A percentile compares a stretch with the other conserved stretches of the same genome.
phyloP scores from a whole-genome alignment of 2,888 invertebrate genomes.

The Beris chalybata region DNA sequence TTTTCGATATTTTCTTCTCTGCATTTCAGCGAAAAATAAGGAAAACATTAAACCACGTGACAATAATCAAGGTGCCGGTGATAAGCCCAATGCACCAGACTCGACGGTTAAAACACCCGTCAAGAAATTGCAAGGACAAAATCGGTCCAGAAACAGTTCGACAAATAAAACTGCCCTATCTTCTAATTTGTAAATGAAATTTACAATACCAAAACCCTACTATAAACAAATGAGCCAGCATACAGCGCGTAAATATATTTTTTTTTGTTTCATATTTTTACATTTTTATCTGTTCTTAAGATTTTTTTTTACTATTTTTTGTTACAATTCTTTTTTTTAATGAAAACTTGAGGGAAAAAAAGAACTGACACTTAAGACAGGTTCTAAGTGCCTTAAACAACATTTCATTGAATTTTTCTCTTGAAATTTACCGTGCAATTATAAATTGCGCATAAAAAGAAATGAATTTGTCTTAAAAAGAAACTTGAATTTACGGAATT shows the following conservation, averaged over 20 bases:
- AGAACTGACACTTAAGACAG: slow-evolving; percentile 24
- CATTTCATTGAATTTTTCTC: slow-evolving; percentile 2
- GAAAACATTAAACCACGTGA: slow-evolving; percentile 41
- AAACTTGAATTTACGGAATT: slow-evolving; percentile 19
- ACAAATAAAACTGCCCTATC: slow-evolving; percentile 36
- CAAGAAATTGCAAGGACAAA: slow-evolving; percentile 33
- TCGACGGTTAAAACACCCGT: slow-evolving; percentile 41
- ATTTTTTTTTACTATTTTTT: slow-evolving; percentile 9
- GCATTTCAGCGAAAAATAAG: slow-evolving; percentile 39
- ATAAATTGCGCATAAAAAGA: slow-evolving; percentile 1
- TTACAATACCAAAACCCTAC: slow-evolving; percentile 6
- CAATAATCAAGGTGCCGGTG: slow-evolving; percentile 38
- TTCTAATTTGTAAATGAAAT: slow-evolving; percentile 30
- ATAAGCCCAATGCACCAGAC: slow-evolving; percentile 39
- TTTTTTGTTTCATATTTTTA: slow-evolving; percentile 12
- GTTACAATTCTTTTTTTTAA: slow-evolving; percentile 13
- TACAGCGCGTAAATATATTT: slow-evolving; percentile 17
- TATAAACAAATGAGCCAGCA: not conserved
- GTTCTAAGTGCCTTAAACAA: slow-evolving; percentile 34
- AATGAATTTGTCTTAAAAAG: slow-evolving; percentile 13
- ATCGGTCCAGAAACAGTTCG: slow-evolving; percentile 39
- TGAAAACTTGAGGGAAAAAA: not conserved
- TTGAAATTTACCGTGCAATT: not conserved
- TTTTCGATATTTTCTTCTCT: not conserved
- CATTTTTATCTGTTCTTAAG: not conserved